A percentile compares a stretch with the other conserved stretches of the same genome.
These are phyloP conservation scores for Drosophila nr. perissopoda DNA, from an alignment of 2,888 invertebrate genomes.

Conservation along the genomic window DNA sequence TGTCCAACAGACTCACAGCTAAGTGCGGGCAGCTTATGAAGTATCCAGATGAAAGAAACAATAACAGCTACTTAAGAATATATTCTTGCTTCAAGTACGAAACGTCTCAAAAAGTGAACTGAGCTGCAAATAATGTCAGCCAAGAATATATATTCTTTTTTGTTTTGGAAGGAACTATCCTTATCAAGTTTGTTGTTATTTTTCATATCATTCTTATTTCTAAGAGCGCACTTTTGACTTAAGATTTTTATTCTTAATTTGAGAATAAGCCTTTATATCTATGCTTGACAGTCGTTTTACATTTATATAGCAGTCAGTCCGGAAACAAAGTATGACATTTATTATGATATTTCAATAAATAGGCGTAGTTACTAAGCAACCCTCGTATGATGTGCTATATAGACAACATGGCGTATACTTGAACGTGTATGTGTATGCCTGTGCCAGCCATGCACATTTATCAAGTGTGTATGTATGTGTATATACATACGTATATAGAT, in stretches of 20 bases:
- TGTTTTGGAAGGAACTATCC: neutral
- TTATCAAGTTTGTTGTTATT: neutral
- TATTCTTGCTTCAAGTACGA: neutral
- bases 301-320: neutral
- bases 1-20: constrained; percentile 42
- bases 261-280: neutral
- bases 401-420: constrained; percentile 50
- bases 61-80: neutral
- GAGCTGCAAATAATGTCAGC: neutral
- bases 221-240: neutral
- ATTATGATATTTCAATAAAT: neutral
- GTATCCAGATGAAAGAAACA: neutral
- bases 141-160: neutral
- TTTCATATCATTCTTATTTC: neutral
- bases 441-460: constrained; percentile 70
- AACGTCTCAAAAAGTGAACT: neutral
- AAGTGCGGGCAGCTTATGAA: constrained; percentile 24
- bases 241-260: neutral
- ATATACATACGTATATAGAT: constrained; percentile 12
- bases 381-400: constrained; percentile 62
- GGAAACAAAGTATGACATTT: neutral
- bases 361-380: constrained; percentile 10
- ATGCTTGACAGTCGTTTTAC: neutral
- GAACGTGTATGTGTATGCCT: constrained; percentile 31
- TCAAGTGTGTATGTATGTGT: constrained; percentile 57